Conservation (phyloP, 2,797 vertebrate genomes). For the Gallinago nigripennis region DNA sequence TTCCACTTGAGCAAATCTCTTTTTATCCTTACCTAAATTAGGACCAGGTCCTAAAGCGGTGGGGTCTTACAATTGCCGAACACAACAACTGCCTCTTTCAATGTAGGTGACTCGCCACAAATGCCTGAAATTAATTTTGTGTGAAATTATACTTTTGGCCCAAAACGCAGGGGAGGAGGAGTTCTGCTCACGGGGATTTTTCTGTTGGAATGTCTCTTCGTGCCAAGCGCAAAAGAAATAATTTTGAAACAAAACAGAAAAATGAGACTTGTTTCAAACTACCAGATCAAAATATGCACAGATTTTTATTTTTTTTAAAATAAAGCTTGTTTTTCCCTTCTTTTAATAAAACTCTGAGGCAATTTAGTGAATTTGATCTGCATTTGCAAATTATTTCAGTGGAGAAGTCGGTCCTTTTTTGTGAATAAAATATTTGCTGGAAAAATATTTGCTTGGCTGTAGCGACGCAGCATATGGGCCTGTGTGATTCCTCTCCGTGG, state of each 20-base stretch:
- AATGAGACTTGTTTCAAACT: neutral
- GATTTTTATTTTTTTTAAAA: neutral
- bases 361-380: slow-evolving; percentile 13
- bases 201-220: neutral
- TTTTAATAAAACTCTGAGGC: slow-evolving; percentile 12
- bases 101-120: neutral
- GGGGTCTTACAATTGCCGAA: neutral
- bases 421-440: slow-evolving; percentile 39
- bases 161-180: neutral
- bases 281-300: neutral
- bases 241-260: neutral
- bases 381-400: neutral
- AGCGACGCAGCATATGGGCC: neutral
- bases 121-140: neutral
- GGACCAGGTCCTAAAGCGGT: neutral
- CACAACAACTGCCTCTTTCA: neutral
- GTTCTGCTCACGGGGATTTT: neutral
- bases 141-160: neutral
- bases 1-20: neutral
- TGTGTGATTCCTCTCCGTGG: slow-evolving; percentile 7
- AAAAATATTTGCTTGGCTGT: slow-evolving; percentile 37
- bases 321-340: neutral
- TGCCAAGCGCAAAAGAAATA: neutral
- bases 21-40: neutral
- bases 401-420: slow-evolving; percentile 1